phyloP scores from a whole-genome alignment of 2,113 vertebrate genomes.

The Isichthys henryi region DNA sequence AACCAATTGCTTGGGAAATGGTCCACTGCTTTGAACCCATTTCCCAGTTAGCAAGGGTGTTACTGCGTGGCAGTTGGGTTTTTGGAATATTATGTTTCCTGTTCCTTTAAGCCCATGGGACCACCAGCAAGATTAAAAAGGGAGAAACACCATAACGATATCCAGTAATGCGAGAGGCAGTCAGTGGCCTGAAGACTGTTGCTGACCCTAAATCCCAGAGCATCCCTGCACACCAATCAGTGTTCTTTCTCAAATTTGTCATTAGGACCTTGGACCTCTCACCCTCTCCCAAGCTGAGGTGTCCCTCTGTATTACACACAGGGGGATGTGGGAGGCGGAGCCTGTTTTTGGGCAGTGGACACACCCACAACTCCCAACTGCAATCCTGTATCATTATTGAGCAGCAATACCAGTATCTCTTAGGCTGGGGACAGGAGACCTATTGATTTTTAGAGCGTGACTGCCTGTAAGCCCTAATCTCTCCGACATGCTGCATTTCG shows the following conservation, averaged over 20 bases:
- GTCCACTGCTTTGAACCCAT: neutral
- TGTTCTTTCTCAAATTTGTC: neutral
- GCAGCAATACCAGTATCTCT: conserved; percentile 23
- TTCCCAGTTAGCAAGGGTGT: neutral
- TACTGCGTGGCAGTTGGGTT: neutral
- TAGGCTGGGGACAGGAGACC: conserved; percentile 26
- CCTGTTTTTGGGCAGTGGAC: neutral
- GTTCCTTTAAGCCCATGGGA: neutral
- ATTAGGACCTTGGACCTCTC: neutral
- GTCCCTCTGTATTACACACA: neutral
- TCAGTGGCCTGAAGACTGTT: neutral
- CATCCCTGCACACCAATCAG: neutral
- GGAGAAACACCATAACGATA: neutral
- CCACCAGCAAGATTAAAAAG: neutral
- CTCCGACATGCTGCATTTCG: conserved; percentile 35
- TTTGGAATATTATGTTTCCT: neutral
- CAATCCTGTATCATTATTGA: conserved; percentile 18
- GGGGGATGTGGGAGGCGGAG: neutral
- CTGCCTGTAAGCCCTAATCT: conserved; percentile 29
- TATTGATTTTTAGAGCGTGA: conserved; percentile 37
- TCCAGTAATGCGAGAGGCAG: neutral
- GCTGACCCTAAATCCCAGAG: neutral
- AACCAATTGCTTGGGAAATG: neutral
- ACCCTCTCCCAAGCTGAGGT: neutral
- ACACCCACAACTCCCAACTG: neutral